Percentiles rank a stretch among this genome's conserved stretches.
Evolutionary conservation across 2,113 vertebrate species (phyloP).

Genomic region (Oenanthe oenanthe): DNA sequence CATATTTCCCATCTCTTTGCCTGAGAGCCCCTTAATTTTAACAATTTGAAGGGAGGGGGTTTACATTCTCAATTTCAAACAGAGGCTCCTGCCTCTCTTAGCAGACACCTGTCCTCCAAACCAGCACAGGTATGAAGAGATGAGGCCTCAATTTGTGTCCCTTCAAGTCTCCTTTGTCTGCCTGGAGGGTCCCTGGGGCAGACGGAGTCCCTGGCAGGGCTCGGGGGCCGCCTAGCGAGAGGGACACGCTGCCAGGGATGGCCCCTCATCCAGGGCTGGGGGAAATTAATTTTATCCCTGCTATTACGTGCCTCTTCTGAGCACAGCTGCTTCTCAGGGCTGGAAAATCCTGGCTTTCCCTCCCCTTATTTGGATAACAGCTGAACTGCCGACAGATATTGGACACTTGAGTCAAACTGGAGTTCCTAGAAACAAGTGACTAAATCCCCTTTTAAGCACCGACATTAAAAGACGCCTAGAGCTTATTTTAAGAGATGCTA

Average conservation of each 20-base stretch:
- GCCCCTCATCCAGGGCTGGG: neutral
- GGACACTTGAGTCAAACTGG: constrained; percentile 42
- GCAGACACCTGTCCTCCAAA: no score
- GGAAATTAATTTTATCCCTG: neutral
- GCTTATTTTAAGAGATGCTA: constrained; percentile 64
- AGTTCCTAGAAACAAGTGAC: constrained; percentile 45
- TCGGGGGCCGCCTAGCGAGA: constrained; percentile 43
- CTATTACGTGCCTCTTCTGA: neutral
- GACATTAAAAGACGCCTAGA: neutral
- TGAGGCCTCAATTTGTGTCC: neutral
- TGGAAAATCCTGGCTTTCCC: constrained; percentile 61
- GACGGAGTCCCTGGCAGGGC: neutral
- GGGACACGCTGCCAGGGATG: rapidly evolving
- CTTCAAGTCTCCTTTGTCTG: neutral
- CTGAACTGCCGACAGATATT: constrained; percentile 20
- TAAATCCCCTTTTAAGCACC: constrained; percentile 41
- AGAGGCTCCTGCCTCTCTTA: no score
- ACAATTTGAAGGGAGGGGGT: no score
- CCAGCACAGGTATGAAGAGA: neutral
- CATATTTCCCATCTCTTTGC: no score
- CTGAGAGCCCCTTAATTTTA: no score
- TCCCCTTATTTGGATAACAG: constrained; percentile 37
- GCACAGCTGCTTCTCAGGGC: constrained; percentile 50
- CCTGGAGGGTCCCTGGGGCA: neutral
- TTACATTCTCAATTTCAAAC: no score